Percentiles rank a stretch among this genome's conserved stretches.
phyloP scores from a whole-genome alignment of 2,888 invertebrate species.

The Nomada goodeniana region DNA sequence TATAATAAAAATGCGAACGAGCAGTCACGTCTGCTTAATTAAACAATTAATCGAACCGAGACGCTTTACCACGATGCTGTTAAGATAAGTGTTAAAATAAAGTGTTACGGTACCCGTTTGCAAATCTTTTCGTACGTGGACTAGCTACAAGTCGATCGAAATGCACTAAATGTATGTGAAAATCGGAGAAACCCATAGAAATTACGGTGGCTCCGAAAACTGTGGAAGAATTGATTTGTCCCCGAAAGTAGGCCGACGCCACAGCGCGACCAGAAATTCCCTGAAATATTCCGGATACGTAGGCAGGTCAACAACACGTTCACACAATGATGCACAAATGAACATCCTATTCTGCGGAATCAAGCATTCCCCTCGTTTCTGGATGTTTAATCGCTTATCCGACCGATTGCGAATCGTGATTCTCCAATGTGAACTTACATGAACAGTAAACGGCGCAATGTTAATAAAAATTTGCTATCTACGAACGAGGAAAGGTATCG shows the following conservation, averaged over 20 bases:
- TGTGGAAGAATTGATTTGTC: constrained; percentile 48
- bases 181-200: constrained; percentile 30
- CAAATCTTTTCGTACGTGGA: background rate
- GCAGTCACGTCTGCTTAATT: constrained; percentile 20
- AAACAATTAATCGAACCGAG: constrained; percentile 36
- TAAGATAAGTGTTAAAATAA: background rate
- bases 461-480: background rate
- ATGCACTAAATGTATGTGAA: constrained; percentile 41
- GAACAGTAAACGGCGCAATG: background rate
- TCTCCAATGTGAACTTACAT: background rate
- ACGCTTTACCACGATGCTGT: background rate
- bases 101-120: background rate
- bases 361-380: background rate
- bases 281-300: constrained; percentile 19
- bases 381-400: background rate
- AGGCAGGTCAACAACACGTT: background rate
- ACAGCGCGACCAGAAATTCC: constrained; percentile 15
- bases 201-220: constrained; percentile 29
- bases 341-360: background rate
- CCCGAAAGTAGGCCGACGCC: constrained; percentile 49
- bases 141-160: constrained; percentile 27
- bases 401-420: background rate
- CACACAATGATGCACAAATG: background rate
- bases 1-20: constrained; percentile 3
- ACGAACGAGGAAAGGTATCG: background rate